Evolutionary conservation across 2,113 vertebrate genomes (phyloP).

Genomic region (Vidua macroura): DNA sequence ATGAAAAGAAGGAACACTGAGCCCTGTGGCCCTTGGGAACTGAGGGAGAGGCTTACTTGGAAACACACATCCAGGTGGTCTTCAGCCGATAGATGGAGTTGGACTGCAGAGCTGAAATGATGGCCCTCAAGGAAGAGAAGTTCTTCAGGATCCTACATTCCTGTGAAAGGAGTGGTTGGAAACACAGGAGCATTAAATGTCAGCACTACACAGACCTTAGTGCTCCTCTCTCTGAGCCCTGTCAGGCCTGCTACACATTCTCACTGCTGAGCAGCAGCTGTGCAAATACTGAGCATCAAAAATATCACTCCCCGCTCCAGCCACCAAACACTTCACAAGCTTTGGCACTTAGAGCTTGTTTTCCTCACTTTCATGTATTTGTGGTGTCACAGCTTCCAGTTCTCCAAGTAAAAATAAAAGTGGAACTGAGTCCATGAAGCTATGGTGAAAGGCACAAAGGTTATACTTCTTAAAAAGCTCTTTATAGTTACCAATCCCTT

Average conservation of each 20-base stretch:
- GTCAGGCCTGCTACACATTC: constrained; percentile 59
- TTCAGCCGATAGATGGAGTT: constrained; percentile 93
- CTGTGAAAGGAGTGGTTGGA: constrained; percentile 70
- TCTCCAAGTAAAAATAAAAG: constrained; percentile 45
- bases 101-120: constrained; percentile 92
- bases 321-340: constrained; percentile 33
- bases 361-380: constrained; percentile 51
- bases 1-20: background rate
- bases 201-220: constrained; percentile 15
- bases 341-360: constrained; percentile 61
- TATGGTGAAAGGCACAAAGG: constrained; percentile 20
- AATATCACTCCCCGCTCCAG: constrained; percentile 3
- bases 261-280: constrained; percentile 66
- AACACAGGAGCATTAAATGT: constrained; percentile 62
- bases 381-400: constrained; percentile 56
- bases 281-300: constrained; percentile 67
- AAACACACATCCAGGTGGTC: constrained; percentile 84
- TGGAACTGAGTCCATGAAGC: background rate
- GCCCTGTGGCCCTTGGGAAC: background rate
- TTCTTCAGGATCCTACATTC: constrained; percentile 96
- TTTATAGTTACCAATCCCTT: background rate
- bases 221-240: constrained; percentile 51
- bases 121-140: constrained; percentile 92
- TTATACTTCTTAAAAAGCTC: background rate
- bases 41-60: constrained; percentile 80